Evolutionary conservation across 2,113 vertebrate species (phyloP).

Genomic region (Hippoglossus stenolepis): DNA sequence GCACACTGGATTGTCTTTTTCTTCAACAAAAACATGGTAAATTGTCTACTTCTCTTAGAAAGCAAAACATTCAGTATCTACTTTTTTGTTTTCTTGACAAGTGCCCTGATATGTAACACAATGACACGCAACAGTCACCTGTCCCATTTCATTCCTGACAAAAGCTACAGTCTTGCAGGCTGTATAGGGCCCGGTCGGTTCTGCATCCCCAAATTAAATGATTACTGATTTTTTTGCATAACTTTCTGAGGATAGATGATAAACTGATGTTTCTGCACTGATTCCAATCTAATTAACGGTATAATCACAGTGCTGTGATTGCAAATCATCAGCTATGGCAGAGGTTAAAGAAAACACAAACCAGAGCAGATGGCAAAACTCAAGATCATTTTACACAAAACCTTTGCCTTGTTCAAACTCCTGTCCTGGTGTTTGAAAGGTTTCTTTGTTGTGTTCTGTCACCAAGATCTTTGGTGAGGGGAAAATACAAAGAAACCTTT

Average conservation of each 20-base stretch:
- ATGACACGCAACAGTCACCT: neutral
- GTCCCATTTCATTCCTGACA: neutral
- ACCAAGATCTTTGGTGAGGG: neutral
- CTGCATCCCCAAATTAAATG: neutral
- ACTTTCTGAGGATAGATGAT: neutral
- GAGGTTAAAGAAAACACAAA: neutral
- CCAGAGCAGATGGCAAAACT: neutral
- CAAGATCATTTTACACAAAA: neutral
- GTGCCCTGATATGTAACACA: neutral
- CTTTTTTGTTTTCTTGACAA: neutral
- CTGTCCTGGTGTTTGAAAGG: slow-evolving; percentile 23
- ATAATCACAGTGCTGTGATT: neutral
- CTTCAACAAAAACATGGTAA: too few species aligned
- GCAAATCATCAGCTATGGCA: neutral
- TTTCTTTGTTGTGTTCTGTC: slow-evolving; percentile 38
- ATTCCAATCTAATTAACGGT: neutral
- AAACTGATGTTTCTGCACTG: neutral
- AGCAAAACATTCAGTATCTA: neutral
- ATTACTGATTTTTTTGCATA: neutral
- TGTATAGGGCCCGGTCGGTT: neutral
- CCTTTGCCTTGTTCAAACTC: neutral
- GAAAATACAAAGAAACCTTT: neutral
- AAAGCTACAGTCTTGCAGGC: neutral
- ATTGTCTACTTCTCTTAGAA: too few species aligned
- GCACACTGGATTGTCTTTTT: too few species aligned